These are phyloP conservation scores for Orchesellides sinensis DNA, from an alignment of 2,888 invertebrate genomes.

Conservation along the genomic window DNA sequence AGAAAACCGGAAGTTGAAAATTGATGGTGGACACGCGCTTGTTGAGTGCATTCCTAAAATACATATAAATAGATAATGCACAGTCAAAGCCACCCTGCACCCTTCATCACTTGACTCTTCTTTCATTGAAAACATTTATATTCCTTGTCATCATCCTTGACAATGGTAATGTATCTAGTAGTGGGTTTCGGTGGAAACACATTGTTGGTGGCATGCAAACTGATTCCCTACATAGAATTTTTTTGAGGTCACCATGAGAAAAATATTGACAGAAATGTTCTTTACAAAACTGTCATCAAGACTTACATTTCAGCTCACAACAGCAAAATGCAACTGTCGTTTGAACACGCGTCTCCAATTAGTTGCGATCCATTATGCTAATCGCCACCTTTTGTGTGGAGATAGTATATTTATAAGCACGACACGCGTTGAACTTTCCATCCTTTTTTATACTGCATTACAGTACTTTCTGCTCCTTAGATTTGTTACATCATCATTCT, in stretches of 20 bases:
- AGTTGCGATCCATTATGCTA: slow-evolving; percentile 75
- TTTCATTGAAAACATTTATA: neutral
- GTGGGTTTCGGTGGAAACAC: neutral
- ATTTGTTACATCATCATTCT: slow-evolving; percentile 38
- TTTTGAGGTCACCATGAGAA: slow-evolving; percentile 30
- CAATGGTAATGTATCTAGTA: neutral
- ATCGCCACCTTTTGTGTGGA: slow-evolving; percentile 71
- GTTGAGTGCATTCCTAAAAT: slow-evolving; percentile 73
- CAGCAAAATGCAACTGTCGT: slow-evolving; percentile 34
- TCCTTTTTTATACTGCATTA: neutral
- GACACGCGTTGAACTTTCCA: too few species aligned
- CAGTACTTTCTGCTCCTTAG: neutral
- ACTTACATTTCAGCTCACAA: slow-evolving; percentile 16
- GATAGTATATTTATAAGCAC: too few species aligned
- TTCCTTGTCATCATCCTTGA: neutral
- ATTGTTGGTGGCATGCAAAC: neutral
- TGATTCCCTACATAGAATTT: neutral
- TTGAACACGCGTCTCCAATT: slow-evolving; percentile 74
- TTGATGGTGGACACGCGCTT: slow-evolving; percentile 75
- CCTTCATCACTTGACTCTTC: slow-evolving; percentile 72
- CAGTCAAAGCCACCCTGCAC: slow-evolving; percentile 31
- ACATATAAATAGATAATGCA: slow-evolving; percentile 40
- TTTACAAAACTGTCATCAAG: slow-evolving; percentile 45
- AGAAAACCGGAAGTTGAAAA: slow-evolving; percentile 74
- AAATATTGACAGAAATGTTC: slow-evolving; percentile 22